These are phyloP conservation scores for Brachypalpus laphriformis DNA, from an alignment of 2,888 invertebrate genomes.

Conservation along the genomic window DNA sequence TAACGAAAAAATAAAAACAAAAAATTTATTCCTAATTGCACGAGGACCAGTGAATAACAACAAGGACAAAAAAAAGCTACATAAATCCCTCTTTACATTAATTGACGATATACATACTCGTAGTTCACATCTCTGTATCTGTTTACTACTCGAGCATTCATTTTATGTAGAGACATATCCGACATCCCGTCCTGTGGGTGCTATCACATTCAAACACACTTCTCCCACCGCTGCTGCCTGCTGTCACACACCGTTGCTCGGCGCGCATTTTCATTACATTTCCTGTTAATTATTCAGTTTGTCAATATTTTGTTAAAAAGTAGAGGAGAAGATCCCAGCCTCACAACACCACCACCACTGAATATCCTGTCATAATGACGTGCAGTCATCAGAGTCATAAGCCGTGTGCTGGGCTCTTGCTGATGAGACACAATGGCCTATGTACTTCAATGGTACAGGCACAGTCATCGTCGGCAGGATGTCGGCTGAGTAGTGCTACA, in stretches of 20 bases:
- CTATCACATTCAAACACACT: conserved; percentile 20
- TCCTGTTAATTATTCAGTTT: conserved; percentile 72
- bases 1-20: neutral
- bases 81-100: neutral
- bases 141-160: conserved; percentile 55
- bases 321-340: neutral
- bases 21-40: conserved; percentile 10
- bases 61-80: neutral
- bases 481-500: conserved; percentile 7
- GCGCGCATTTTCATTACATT: conserved; percentile 63
- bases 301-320: conserved; percentile 66
- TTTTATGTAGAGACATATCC: conserved; percentile 54
- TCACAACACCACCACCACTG: neutral
- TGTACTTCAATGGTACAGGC: conserved; percentile 18
- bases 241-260: conserved; percentile 3
- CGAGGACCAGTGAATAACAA: neutral
- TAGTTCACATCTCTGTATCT: conserved; percentile 6
- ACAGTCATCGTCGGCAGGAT: conserved; percentile 8
- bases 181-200: conserved; percentile 50
- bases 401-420: conserved; percentile 21
- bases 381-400: conserved; percentile 41
- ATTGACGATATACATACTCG: neutral
- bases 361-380: conserved; percentile 18
- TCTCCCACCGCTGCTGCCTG: neutral
- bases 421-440: conserved; percentile 58